Base-by-base conservation (phyloP, 2,113 vertebrate genomes). In the Psammodynastes pulverulentus region DNA sequence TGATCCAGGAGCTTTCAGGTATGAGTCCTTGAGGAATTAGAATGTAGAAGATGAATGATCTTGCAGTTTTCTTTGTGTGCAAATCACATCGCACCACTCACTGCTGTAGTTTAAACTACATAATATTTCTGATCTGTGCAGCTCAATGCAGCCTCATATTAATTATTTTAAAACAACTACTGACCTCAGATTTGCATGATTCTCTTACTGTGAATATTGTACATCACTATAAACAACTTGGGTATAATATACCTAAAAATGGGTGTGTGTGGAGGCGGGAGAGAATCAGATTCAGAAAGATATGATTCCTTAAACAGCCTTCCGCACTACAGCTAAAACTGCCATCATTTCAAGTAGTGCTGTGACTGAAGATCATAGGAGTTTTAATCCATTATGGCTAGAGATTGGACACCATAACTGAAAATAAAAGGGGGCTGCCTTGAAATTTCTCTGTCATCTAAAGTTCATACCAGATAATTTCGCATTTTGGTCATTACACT, bases 41-140 rank as follows among this genome's bases (percentile, higher is more conserved):
- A 26, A 15, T 43, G 1, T 39, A 53, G 89, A 24, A 67, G 23
- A 23, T 9, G 84, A 29, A 17, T n/a, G 79, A 48, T 45, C 3
- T 48, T 84, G 58, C 84, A 9, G 9, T 85, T 93, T 85, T 45
- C 45, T 62, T 10, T 79, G 46, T 21, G 9, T 92, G 8, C 86
- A 58, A 87, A 43, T 86, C 89, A 67, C 39, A 91, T 46, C n/a
- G 24, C 21, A 62, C 0, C 8, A 86, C 0, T 26, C 46, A 87
- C 43, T 8, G 13, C 5, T 84, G 21, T 24, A 46, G 29, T 89
- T 49, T 90, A 24, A 67, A 7, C 39, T 62, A 88, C 29, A 84
- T 4, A n/a, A 84, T 92, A 92, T 90, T 39, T 5, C 46, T 94
- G 67, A 92, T 91, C 26, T 67, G 5, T 12, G 56, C 34, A 54